Conservation (phyloP, 1,140 invertebrate genomes). For the Drosophila lacertosa region DNA sequence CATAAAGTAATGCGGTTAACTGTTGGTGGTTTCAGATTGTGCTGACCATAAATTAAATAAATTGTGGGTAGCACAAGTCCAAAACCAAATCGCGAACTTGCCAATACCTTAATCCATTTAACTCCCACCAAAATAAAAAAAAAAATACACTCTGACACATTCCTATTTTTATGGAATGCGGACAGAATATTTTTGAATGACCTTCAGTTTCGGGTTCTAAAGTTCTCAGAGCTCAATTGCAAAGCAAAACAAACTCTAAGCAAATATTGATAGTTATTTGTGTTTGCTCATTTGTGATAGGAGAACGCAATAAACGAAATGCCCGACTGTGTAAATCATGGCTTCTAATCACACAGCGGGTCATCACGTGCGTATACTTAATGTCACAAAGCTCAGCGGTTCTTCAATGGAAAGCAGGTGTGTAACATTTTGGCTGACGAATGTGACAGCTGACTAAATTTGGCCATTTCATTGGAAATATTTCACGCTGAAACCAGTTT, state of each 20-base stretch:
- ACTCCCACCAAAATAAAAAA: not conserved
- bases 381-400: not conserved
- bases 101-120: not conserved
- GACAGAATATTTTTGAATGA: not conserved
- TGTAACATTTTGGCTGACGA: not conserved
- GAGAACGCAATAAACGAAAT: not conserved
- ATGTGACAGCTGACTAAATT: constrained; percentile 18
- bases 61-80: constrained; percentile 1
- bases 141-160: too few relatives aligned
- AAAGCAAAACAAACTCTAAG: too few relatives aligned
- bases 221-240: too few relatives aligned
- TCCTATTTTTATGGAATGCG: not conserved
- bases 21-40: constrained; percentile 1
- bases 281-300: not conserved
- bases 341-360: not conserved
- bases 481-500: constrained; percentile 4
- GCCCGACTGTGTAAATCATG: constrained; percentile 1
- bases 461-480: not conserved
- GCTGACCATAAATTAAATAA: constrained; percentile 21
- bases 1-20: constrained; percentile 17
- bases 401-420: not conserved
- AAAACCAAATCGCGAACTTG: not conserved
- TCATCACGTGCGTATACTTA: constrained; percentile 38
- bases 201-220: constrained; percentile 1
- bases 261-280: too few relatives aligned